Percentiles rank a stretch among this genome's conserved stretches.
Conservation (phyloP, 1,140 invertebrate genomes). For the Zaprionus taronus region DNA sequence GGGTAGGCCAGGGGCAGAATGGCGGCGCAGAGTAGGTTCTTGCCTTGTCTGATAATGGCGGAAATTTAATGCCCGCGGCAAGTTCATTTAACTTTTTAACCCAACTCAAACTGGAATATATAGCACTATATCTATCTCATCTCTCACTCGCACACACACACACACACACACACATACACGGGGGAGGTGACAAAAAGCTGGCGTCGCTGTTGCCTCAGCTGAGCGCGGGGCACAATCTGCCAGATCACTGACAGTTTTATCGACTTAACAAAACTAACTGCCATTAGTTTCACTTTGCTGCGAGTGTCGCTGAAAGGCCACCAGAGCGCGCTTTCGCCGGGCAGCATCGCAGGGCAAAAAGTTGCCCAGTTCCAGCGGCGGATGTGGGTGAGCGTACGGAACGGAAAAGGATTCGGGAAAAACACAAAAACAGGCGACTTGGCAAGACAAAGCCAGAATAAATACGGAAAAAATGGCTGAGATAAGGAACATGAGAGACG, state of each 20-base stretch:
- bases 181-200: constrained; percentile 26
- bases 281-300: constrained; percentile 84
- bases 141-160: constrained; percentile 7
- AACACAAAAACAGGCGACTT: constrained; percentile 37
- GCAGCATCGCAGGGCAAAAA: constrained; percentile 46
- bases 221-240: constrained; percentile 69
- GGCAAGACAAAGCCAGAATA: constrained; percentile 78
- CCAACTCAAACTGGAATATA: constrained; percentile 54
- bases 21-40: background rate
- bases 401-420: constrained; percentile 39
- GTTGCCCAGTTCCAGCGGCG: constrained; percentile 18
- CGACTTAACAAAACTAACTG: constrained; percentile 84
- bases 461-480: constrained; percentile 53
- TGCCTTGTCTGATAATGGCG: constrained; percentile 45
- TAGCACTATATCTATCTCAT: constrained; percentile 40
- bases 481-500: constrained; percentile 66
- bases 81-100: constrained; percentile 77
- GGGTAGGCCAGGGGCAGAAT: too few relatives aligned
- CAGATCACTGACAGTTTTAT: constrained; percentile 84
- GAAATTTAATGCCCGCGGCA: constrained; percentile 77
- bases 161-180: constrained; percentile 10
- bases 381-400: background rate
- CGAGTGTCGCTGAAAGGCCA: constrained; percentile 76
- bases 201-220: constrained; percentile 38
- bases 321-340: constrained; percentile 32